Conservation (phyloP, 2,888 invertebrate species). For the Drosophila atripex region DNA sequence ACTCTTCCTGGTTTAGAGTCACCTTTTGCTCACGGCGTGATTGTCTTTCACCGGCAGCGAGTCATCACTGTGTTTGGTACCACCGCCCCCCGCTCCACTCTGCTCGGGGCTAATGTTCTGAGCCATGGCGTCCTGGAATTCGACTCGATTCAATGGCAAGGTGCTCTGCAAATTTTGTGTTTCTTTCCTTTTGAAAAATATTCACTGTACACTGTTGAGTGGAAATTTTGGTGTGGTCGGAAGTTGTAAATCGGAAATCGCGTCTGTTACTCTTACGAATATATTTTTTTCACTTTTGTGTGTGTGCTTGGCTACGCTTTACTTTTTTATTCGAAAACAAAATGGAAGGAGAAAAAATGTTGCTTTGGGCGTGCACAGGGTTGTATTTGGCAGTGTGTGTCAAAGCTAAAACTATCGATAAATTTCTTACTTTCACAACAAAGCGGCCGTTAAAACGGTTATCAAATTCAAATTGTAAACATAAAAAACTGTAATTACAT, state of each 20-base stretch:
- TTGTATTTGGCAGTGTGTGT: constrained; percentile 51
- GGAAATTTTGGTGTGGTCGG: constrained; percentile 58
- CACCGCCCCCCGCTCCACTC: constrained; percentile 88
- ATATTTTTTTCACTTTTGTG: constrained; percentile 64
- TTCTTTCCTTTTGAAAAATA: constrained; percentile 22
- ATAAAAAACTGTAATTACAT: too few relatives aligned
- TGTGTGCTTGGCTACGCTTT: constrained; percentile 26
- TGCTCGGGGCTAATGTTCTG: constrained; percentile 94
- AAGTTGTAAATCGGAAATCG: constrained; percentile 35
- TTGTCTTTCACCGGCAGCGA: constrained; percentile 91
- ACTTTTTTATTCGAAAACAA: constrained; percentile 57
- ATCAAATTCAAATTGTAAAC: too few relatives aligned
- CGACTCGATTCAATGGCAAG: constrained; percentile 24
- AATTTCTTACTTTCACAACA: not conserved
- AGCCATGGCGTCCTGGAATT: constrained; percentile 86
- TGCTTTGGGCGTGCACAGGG: constrained; percentile 65
- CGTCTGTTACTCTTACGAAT: constrained; percentile 63
- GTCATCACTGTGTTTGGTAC: constrained; percentile 92
- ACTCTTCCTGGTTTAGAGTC: constrained; percentile 76
- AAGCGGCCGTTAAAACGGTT: not conserved
- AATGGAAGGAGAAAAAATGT: constrained; percentile 67
- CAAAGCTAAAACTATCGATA: not conserved
- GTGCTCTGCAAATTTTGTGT: constrained; percentile 51
- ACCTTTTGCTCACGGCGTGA: constrained; percentile 96
- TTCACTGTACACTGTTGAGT: constrained; percentile 52